Conservation (phyloP, 2,888 invertebrate genomes). For the Cantharis flavilabris region DNA sequence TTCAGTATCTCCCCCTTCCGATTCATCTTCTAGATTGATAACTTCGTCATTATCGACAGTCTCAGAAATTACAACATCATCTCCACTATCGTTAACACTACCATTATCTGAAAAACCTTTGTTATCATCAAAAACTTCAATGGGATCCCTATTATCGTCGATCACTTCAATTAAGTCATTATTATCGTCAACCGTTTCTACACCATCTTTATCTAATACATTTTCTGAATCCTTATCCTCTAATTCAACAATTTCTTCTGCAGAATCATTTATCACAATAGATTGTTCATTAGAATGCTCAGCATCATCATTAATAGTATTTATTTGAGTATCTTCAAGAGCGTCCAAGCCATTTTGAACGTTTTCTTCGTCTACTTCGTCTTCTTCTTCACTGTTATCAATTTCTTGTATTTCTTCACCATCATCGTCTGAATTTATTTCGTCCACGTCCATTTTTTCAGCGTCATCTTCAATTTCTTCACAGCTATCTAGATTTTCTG, state of each 20-base stretch:
- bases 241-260: constrained; percentile 50
- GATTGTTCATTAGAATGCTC: constrained; percentile 16
- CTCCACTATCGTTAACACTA: constrained; percentile 31
- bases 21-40: constrained; percentile 40
- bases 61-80: constrained; percentile 32
- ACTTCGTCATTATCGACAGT: constrained; percentile 27
- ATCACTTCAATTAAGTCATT: background rate
- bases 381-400: constrained; percentile 14
- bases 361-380: constrained; percentile 31
- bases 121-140: constrained; percentile 18
- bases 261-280: constrained; percentile 46
- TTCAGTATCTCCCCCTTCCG: constrained; percentile 40
- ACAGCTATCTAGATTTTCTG: background rate
- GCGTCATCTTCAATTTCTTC: constrained; percentile 15
- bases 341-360: constrained; percentile 17
- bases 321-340: constrained; percentile 4
- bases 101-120: constrained; percentile 15
- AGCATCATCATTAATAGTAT: background rate
- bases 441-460: constrained; percentile 36
- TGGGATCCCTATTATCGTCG: constrained; percentile 11
- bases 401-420: constrained; percentile 33
- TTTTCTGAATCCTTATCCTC: constrained; percentile 32
- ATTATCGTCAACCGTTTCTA: background rate
- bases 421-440: constrained; percentile 35
- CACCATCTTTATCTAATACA: constrained; percentile 45